These are phyloP conservation scores for Nemotelus pantherinus DNA, from an alignment of 2,888 invertebrate species.

Conservation along the genomic window DNA sequence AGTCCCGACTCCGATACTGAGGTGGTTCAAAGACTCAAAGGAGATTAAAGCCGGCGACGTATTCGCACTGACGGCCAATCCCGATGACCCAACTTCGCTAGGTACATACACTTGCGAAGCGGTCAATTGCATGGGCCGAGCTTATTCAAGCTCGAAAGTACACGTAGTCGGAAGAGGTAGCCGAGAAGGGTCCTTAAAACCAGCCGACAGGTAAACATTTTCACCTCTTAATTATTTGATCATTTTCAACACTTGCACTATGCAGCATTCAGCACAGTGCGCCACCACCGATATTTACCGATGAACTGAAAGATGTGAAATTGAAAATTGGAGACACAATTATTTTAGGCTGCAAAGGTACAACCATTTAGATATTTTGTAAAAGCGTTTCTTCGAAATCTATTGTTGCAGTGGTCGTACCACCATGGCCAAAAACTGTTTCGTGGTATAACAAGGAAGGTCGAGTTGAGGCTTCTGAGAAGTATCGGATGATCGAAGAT, in stretches of 20 bases:
- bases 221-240: neutral
- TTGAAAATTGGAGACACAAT: slow-evolving; percentile 82
- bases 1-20: slow-evolving; percentile 82
- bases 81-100: slow-evolving; percentile 84
- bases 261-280: slow-evolving; percentile 58
- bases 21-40: slow-evolving; percentile 85
- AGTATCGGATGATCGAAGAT: slow-evolving; percentile 81
- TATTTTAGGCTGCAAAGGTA: slow-evolving; percentile 79
- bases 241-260: neutral
- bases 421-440: slow-evolving; percentile 85
- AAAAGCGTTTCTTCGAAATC: neutral
- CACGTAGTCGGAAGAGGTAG: slow-evolving; percentile 81
- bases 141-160: slow-evolving; percentile 84
- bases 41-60: slow-evolving; percentile 91
- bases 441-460: slow-evolving; percentile 89
- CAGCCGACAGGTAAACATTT: slow-evolving; percentile 70
- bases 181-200: slow-evolving; percentile 75
- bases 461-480: slow-evolving; percentile 74
- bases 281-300: slow-evolving; percentile 81
- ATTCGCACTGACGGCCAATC: slow-evolving; percentile 85
- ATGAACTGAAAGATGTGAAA: slow-evolving; percentile 77
- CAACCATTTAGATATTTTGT: slow-evolving; percentile 50
- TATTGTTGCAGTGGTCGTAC: slow-evolving; percentile 72
- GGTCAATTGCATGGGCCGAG: slow-evolving; percentile 87
- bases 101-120: slow-evolving; percentile 91